Percentiles rank a stretch among this genome's conserved stretches.
These are phyloP conservation scores for Rhegmatorhina hoffmannsi DNA, from an alignment of 2,113 vertebrate species.

Conservation along the genomic window DNA sequence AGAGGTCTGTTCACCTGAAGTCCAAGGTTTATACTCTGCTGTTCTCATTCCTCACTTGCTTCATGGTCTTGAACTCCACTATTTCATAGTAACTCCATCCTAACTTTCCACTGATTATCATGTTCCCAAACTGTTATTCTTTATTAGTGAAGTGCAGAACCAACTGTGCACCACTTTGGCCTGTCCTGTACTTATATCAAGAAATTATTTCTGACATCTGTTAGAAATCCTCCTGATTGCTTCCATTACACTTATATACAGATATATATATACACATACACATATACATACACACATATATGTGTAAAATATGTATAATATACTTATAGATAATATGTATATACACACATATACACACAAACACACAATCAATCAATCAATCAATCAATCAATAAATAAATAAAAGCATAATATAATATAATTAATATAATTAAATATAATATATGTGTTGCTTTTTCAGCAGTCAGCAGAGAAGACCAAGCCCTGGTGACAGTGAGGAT, in stretches of 20 bases:
- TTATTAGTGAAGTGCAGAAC: neutral
- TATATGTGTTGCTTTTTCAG: neutral
- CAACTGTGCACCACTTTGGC: neutral
- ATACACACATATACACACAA: too few relatives aligned
- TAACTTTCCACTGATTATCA: neutral
- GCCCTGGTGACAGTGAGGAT: neutral
- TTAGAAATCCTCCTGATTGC: neutral
- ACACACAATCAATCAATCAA: too few relatives aligned
- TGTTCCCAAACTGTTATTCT: neutral
- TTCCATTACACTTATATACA: neutral
- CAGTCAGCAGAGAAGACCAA: neutral
- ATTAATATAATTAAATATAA: too few relatives aligned
- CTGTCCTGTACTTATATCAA: neutral
- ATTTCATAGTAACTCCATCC: neutral
- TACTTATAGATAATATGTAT: too few relatives aligned
- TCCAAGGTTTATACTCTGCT: neutral
- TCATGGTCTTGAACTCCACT: neutral
- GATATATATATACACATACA: too few relatives aligned
- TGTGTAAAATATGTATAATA: too few relatives aligned
- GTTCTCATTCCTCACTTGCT: neutral
- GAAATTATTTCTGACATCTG: neutral
- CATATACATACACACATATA: too few relatives aligned
- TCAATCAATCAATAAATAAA: too few relatives aligned
- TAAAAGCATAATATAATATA: too few relatives aligned
- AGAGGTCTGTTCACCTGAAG: neutral